phyloP scores from a whole-genome alignment of 2,113 vertebrate species.

The Mustelus asterias region DNA sequence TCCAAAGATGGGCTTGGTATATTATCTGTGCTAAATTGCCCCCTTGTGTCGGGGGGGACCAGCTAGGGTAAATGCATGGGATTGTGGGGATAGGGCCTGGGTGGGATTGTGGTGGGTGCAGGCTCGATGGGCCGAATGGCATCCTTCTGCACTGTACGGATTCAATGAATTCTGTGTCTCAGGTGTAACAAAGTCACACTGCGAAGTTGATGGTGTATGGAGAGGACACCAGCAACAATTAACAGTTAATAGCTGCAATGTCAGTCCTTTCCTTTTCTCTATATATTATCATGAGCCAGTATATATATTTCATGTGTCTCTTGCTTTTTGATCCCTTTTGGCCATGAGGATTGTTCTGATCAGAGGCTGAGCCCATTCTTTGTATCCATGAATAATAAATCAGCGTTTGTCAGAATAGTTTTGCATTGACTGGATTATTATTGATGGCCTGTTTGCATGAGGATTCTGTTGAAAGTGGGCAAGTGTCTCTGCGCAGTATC shows the following conservation, averaged over 20 bases:
- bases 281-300: background rate
- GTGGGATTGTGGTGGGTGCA: no score
- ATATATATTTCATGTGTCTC: background rate
- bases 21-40: no score
- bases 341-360: background rate
- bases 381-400: background rate
- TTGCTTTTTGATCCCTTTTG: background rate
- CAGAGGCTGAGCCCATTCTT: background rate
- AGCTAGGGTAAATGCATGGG: no score
- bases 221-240: background rate
- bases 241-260: background rate
- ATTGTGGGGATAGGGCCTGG: no score
- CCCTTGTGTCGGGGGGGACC: no score
- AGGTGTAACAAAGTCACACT: background rate
- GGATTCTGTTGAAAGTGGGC: background rate
- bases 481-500: background rate
- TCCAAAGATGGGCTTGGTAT: no score
- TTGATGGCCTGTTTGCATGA: background rate
- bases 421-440: background rate
- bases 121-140: no score
- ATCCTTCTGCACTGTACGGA: no score
- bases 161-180: background rate
- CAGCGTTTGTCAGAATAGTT: background rate
- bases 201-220: background rate
- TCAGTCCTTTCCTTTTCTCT: background rate